Percentiles rank a stretch among this genome's conserved stretches.
These are phyloP conservation scores for Aradus depressus DNA, from an alignment of 2,888 invertebrate genomes.

Conservation along the genomic window DNA sequence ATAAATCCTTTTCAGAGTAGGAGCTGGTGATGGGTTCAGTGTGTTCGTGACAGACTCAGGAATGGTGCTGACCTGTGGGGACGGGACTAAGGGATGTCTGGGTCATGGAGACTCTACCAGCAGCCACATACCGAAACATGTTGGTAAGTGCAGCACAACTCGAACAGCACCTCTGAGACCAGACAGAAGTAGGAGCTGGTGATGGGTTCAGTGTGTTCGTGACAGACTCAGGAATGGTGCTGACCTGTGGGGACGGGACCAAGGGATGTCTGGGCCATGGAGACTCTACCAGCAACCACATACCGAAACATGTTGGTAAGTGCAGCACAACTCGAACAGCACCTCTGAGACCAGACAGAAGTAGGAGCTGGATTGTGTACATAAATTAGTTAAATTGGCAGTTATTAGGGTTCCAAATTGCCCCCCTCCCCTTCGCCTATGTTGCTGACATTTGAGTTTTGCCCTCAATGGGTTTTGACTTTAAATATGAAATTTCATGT, in stretches of 20 bases:
- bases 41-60: slow-evolving; percentile 56
- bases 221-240: slow-evolving; percentile 53
- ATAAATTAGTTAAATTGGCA: too few relatives aligned
- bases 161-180: too few relatives aligned
- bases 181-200: slow-evolving; percentile 52
- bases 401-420: too few relatives aligned
- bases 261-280: slow-evolving; percentile 53
- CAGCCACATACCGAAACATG: slow-evolving; percentile 46
- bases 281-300: slow-evolving; percentile 43
- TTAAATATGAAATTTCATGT: too few relatives aligned
- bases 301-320: slow-evolving; percentile 47
- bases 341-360: too few relatives aligned
- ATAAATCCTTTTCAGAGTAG: too few relatives aligned
- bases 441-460: too few relatives aligned
- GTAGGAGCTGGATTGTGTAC: too few relatives aligned
- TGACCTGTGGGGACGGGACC: slow-evolving; percentile 55
- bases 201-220: slow-evolving; percentile 55
- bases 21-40: slow-evolving; percentile 54
- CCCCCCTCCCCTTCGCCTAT: too few relatives aligned
- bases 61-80: slow-evolving; percentile 56
- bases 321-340: too few relatives aligned
- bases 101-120: slow-evolving; percentile 50
- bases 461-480: too few relatives aligned
- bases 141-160: slow-evolving; percentile 35
- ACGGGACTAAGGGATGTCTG: slow-evolving; percentile 49